Conservation (phyloP, 2,113 vertebrate species). For the Megaleporinus macrocephalus region DNA sequence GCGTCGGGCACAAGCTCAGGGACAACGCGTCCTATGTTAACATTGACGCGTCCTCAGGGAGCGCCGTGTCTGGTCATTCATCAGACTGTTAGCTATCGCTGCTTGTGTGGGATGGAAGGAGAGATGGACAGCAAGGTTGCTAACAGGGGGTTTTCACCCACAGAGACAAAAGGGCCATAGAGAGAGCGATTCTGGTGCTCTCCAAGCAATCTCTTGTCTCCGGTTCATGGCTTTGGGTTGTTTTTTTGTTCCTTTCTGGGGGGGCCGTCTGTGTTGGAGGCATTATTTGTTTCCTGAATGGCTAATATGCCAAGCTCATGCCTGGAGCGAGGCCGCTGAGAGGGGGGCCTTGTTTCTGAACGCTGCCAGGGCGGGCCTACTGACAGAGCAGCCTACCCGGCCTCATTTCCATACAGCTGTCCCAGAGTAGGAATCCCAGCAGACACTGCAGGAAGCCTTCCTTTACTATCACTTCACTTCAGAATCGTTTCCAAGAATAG, state of each 20-base stretch:
- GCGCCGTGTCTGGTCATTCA: slow-evolving; percentile 8
- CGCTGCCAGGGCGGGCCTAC: slow-evolving; percentile 84
- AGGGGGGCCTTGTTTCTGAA: slow-evolving; percentile 84
- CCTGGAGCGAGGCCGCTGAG: slow-evolving; percentile 83
- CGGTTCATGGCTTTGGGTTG: slow-evolving; percentile 51
- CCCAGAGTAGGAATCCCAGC: slow-evolving; percentile 84
- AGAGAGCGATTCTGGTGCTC: slow-evolving; percentile 27
- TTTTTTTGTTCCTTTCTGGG: slow-evolving; percentile 64
- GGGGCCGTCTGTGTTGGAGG: slow-evolving; percentile 66
- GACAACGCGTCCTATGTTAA: not conserved
- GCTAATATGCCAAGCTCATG: slow-evolving; percentile 91
- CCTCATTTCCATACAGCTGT: slow-evolving; percentile 99
- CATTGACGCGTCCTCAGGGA: not conserved
- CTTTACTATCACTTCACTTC: not conserved
- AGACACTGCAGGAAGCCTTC: slow-evolving; percentile 54
- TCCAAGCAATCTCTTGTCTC: slow-evolving; percentile 48
- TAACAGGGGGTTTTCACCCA: slow-evolving; percentile 39
- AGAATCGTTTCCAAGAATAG: not conserved
- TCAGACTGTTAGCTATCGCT: not conserved
- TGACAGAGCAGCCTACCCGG: slow-evolving; percentile 85
- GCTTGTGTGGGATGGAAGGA: not conserved
- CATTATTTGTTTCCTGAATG: slow-evolving; percentile 85
- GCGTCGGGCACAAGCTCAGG: not conserved
- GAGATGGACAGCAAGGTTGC: slow-evolving; percentile 46
- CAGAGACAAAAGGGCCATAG: slow-evolving; percentile 49